phyloP scores from a whole-genome alignment of 1,140 invertebrate species.

The Listronotus bonariensis region DNA sequence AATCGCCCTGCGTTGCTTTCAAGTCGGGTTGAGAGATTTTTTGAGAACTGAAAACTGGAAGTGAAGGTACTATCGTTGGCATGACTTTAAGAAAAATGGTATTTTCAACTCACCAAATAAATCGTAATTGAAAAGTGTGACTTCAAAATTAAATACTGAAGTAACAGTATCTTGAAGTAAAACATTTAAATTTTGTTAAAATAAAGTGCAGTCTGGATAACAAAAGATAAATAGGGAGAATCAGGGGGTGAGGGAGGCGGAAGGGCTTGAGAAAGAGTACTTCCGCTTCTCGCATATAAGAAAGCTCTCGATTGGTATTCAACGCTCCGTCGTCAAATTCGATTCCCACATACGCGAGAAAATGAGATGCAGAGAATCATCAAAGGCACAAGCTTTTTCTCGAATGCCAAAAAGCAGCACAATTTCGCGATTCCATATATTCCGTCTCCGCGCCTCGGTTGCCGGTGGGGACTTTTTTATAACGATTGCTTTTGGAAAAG shows the following conservation, averaged over 20 bases:
- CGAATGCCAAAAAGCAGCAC: conserved; percentile 43
- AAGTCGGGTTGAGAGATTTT: too few relatives aligned
- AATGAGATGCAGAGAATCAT: conserved; percentile 58
- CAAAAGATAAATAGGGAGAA: not conserved
- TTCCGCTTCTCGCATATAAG: not conserved
- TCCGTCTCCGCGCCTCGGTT: conserved; percentile 20
- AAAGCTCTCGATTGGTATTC: conserved; percentile 53
- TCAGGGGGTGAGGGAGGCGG: not conserved
- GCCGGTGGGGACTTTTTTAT: conserved; percentile 24
- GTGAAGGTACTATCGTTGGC: too few relatives aligned
- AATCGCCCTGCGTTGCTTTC: too few relatives aligned
- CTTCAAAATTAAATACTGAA: too few relatives aligned
- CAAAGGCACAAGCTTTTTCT: conserved; percentile 55
- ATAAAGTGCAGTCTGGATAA: not conserved
- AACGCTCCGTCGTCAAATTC: conserved; percentile 55
- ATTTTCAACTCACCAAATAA: too few relatives aligned
- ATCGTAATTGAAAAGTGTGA: too few relatives aligned
- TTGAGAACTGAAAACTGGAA: too few relatives aligned
- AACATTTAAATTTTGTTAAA: too few relatives aligned
- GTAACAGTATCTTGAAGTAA: too few relatives aligned
- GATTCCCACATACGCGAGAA: conserved; percentile 55
- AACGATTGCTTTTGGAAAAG: conserved; percentile 33
- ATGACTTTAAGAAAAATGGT: too few relatives aligned
- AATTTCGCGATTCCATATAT: conserved; percentile 40
- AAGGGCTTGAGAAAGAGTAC: conserved; percentile 2